phyloP scores from a whole-genome alignment of 2,797 vertebrate species.

The Parauchenoglanis ngamensis region DNA sequence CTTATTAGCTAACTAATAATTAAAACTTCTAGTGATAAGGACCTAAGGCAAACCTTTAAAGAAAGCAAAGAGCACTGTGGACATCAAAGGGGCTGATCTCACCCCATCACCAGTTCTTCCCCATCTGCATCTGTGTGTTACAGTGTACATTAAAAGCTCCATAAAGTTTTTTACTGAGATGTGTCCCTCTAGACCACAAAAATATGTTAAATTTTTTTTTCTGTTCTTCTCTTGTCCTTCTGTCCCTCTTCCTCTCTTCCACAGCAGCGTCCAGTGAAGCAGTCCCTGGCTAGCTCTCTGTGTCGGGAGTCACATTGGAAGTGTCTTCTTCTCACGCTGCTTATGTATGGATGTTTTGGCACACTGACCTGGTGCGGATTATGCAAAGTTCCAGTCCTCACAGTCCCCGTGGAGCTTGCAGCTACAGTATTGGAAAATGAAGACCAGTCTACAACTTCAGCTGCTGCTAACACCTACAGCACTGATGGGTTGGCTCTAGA shows the following conservation, averaged over 20 bases:
- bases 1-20: neutral
- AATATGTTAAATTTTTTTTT: neutral
- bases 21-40: neutral
- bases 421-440: constrained; percentile 57
- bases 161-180: neutral
- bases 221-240: constrained; percentile 4
- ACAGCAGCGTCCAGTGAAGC: constrained; percentile 82
- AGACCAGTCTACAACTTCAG: constrained; percentile 59
- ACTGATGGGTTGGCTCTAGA: constrained; percentile 75
- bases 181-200: neutral
- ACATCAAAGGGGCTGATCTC: neutral
- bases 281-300: constrained; percentile 84
- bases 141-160: neutral
- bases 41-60: neutral
- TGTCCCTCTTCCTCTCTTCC: constrained; percentile 7
- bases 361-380: constrained; percentile 86
- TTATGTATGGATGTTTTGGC: constrained; percentile 85
- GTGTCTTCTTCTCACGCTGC: constrained; percentile 87
- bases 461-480: constrained; percentile 66
- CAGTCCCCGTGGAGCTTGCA: constrained; percentile 66
- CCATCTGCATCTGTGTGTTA: neutral
- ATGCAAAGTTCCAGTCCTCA: constrained; percentile 80
- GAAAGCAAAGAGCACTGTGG: neutral
- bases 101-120: neutral
- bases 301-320: constrained; percentile 92